Conservation (phyloP, 2,797 vertebrate genomes). For the Enteromius anoplus region DNA sequence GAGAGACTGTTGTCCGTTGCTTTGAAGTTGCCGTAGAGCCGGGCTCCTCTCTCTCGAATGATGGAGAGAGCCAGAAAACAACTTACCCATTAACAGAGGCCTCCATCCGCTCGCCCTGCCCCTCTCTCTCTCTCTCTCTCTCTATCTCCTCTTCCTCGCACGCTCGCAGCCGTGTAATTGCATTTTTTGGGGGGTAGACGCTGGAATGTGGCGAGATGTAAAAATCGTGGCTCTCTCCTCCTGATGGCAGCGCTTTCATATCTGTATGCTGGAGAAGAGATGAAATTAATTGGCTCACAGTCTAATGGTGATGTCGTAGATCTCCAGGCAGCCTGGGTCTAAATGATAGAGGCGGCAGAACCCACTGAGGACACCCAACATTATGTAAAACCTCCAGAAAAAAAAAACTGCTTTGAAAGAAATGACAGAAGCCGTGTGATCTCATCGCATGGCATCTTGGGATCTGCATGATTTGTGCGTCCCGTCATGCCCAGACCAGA, state of each 20-base stretch:
- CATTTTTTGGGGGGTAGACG: conserved; percentile 74
- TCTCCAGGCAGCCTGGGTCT: conserved; percentile 37
- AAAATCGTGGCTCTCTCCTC: conserved; percentile 66
- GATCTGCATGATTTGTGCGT: conserved; percentile 46
- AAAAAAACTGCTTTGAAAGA: conserved; percentile 38
- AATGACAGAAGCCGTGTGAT: conserved; percentile 46
- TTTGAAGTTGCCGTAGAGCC: conserved; percentile 76
- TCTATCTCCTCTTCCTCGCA: conserved; percentile 35
- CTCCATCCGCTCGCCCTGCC: conserved; percentile 65
- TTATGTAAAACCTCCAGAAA: conserved; percentile 46
- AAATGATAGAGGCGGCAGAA: conserved; percentile 58
- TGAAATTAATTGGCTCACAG: conserved; percentile 80
- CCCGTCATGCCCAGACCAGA: conserved; percentile 32
- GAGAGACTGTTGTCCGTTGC: conserved; percentile 62
- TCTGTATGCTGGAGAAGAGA: conserved; percentile 70
- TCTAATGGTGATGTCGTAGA: conserved; percentile 68
- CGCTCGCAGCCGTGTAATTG: conserved; percentile 75
- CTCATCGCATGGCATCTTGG: conserved; percentile 44
- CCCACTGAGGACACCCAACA: conserved; percentile 30
- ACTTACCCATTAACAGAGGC: conserved; percentile 73
- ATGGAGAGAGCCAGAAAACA: conserved; percentile 68
- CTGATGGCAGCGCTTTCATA: conserved; percentile 68
- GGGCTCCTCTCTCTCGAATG: conserved; percentile 71
- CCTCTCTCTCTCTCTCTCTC: conserved; percentile 49
- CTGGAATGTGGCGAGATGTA: conserved; percentile 68